These are phyloP conservation scores for Drosophila grimshawi DNA, from an alignment of 1,140 invertebrate genomes.

Conservation along the genomic window DNA sequence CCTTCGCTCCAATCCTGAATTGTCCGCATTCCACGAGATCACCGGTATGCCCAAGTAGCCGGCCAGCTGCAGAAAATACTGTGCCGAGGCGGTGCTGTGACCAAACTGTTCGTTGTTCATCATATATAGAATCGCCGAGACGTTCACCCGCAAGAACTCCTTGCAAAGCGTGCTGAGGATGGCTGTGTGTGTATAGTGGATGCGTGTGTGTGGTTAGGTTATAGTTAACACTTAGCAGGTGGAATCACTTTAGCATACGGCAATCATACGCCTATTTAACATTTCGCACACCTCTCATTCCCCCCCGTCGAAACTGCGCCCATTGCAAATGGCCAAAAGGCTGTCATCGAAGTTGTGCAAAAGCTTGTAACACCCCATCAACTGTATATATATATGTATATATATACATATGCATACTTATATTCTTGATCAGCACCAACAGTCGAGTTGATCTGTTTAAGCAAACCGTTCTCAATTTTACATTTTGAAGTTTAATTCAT, in stretches of 20 bases:
- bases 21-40: constrained; percentile 97
- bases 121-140: constrained; percentile 95
- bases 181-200: constrained; percentile 85
- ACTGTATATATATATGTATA: no score
- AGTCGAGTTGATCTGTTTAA: no score
- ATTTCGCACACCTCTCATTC: no score
- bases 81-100: constrained; percentile 94
- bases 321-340: no score
- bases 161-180: constrained; percentile 94
- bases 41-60: constrained; percentile 94
- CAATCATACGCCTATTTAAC: not conserved
- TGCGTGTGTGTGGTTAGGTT: no score
- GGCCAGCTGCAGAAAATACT: constrained; percentile 96
- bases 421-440: no score
- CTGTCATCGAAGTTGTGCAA: no score
- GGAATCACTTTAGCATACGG: not conserved
- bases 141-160: constrained; percentile 94
- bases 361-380: no score
- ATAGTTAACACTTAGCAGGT: constrained; percentile 16
- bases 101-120: constrained; percentile 96
- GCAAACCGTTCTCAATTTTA: no score
- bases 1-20: constrained; percentile 92
- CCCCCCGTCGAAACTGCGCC: no score
- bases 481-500: no score
- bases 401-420: no score